These are phyloP conservation scores for Coelopa pilipes DNA, from an alignment of 2,888 invertebrate species.

Conservation along the genomic window DNA sequence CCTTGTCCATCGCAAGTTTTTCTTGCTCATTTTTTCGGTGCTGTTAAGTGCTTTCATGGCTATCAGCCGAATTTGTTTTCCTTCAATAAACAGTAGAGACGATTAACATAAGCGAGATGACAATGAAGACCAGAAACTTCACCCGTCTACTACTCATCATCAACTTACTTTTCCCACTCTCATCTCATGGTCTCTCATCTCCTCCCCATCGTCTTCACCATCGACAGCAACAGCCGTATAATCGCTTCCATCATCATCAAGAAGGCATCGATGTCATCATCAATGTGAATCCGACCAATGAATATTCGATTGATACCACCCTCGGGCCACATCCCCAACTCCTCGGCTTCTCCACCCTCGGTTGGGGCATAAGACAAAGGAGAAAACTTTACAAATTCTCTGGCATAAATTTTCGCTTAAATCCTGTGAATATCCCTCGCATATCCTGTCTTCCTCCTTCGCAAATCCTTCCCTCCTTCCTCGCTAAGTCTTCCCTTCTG, in stretches of 20 bases:
- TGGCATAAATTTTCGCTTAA: constrained; percentile 30
- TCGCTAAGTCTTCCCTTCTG: too few relatives aligned
- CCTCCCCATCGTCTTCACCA: neutral
- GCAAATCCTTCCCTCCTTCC: too few relatives aligned
- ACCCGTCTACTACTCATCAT: neutral
- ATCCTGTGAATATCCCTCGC: constrained; percentile 26
- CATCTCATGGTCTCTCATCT: too few relatives aligned
- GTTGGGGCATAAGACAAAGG: neutral
- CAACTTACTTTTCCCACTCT: too few relatives aligned
- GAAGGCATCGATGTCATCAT: constrained; percentile 35
- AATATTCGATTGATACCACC: constrained; percentile 29
- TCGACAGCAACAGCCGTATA: neutral
- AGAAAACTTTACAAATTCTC: constrained; percentile 25
- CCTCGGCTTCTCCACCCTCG: too few relatives aligned
- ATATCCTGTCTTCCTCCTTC: too few relatives aligned
- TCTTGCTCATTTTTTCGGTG: too few relatives aligned
- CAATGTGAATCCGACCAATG: constrained; percentile 19
- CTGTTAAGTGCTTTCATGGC: too few relatives aligned
- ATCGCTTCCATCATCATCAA: constrained; percentile 24
- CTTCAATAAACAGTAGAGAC: neutral
- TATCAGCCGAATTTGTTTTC: neutral
- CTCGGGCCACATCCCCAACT: neutral
- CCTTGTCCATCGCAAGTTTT: too few relatives aligned
- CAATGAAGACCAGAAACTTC: neutral
- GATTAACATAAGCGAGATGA: constrained; percentile 15